Evolutionary conservation across 1,140 invertebrate genomes (phyloP).

Genomic region (Penaeus indicus): DNA sequence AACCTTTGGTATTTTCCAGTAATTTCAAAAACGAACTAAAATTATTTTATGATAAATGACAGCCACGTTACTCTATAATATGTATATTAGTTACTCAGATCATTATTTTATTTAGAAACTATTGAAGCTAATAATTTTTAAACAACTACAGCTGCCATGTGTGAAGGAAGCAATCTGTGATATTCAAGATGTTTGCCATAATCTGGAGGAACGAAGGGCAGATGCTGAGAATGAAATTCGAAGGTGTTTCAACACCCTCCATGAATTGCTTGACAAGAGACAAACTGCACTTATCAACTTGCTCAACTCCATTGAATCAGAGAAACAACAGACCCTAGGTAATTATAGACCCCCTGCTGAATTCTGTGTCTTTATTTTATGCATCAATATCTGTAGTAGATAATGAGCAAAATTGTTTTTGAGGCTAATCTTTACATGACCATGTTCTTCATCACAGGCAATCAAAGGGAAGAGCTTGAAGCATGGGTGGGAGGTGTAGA

Average conservation of each 20-base stretch:
- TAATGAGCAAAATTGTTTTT: neutral
- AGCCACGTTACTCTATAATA: too few species aligned
- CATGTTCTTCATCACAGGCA: slow-evolving; percentile 48
- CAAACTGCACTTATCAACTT: slow-evolving; percentile 71
- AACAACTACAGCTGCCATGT: slow-evolving; percentile 68
- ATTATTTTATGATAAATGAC: too few species aligned
- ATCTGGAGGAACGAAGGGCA: slow-evolving; percentile 69
- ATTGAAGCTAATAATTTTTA: neutral
- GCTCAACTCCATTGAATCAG: slow-evolving; percentile 70
- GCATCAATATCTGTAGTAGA: neutral
- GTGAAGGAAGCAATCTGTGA: slow-evolving; percentile 71
- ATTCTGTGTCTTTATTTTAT: neutral
- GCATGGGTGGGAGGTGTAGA: slow-evolving; percentile 71
- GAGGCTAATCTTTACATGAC: neutral
- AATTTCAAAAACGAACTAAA: too few species aligned
- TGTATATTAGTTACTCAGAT: too few species aligned
- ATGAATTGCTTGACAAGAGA: slow-evolving; percentile 70
- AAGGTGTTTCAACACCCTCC: slow-evolving; percentile 70
- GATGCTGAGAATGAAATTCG: slow-evolving; percentile 70
- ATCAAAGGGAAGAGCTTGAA: slow-evolving; percentile 71
- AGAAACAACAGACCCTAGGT: slow-evolving; percentile 71
- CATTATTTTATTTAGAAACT: too few species aligned
- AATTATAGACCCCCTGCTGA: neutral
- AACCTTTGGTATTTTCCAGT: too few species aligned
- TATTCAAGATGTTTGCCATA: slow-evolving; percentile 69